Base-by-base conservation (phyloP, 2,113 vertebrate genomes). In the Tenrec ecaudatus region DNA sequence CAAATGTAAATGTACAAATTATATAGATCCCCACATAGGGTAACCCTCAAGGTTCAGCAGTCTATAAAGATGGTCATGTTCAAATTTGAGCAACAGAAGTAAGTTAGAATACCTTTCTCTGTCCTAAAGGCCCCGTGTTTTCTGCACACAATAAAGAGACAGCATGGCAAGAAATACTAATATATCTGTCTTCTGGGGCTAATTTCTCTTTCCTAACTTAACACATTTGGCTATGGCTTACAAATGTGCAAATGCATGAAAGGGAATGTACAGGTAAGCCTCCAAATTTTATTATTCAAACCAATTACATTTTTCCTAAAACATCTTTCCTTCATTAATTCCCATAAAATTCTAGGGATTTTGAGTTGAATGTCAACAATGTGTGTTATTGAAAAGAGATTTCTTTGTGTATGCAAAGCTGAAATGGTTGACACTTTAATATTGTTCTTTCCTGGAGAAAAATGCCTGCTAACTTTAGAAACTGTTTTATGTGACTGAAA, bases 381-480 rank as follows among this genome's bases (percentile, higher is more conserved):
- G 69, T 17, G 62, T 33, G 19, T n/a, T 87, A 17, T 57, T 93
- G 78, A 76, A 89, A 86, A 86, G 36, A 94, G 60, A 89, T 73
- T 20, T 12, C 25, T 86, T 77, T 82, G 17, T 82, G 22, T 33
- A 73, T 33, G 2, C 33, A 86, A 95, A 90, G 15, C 36, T 92
- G 31, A 88, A 86, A 73, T 77, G 47, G 29, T 68, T 8, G 57
- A 86, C 80, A 19, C 66, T 95, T 95, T 92, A n/a, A 82, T 80
- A 43, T 25, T 75, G 20, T 64, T 36, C 57, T 64, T 69, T 86
- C 82, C 43, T 84, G 78, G 38, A 68, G 14, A 64, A n/a, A 96
- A 97, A 94, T 89, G 71, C 69, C 75, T 91, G 20, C 43, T 94
- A 97, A 94, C 68, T 92, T 96, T 79, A 68, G 64, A 71, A 86